A percentile compares a stretch with the other conserved stretches of the same genome.
Evolutionary conservation across 2,888 invertebrate genomes (phyloP).

Genomic region (Agrochola macilenta): DNA sequence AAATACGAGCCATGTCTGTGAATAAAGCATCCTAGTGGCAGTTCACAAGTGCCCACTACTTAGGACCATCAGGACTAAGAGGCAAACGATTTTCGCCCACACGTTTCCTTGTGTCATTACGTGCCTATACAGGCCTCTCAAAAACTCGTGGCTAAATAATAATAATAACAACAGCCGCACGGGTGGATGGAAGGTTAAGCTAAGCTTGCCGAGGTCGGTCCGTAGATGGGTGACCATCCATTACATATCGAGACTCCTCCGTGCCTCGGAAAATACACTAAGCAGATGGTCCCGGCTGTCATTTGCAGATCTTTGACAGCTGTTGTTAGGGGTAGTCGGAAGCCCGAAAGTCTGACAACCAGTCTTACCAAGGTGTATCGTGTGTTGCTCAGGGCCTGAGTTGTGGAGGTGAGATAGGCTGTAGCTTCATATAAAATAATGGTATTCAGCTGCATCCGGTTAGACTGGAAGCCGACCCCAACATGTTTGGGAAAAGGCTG

Average conservation of each 20-base stretch:
- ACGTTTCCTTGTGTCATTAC: constrained; percentile 17
- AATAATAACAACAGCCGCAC: not conserved
- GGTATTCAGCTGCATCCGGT: not conserved
- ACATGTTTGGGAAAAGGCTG: not conserved
- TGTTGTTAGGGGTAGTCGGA: not conserved
- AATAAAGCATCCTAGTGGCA: constrained; percentile 20
- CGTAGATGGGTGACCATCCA: not conserved
- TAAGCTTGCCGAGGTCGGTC: not conserved
- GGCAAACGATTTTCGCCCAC: constrained; percentile 25
- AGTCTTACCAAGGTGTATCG: not conserved
- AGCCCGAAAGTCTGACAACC: not conserved
- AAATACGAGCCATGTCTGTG: not conserved
- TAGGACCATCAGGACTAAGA: not conserved
- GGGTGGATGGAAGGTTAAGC: not conserved
- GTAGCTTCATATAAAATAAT: not conserved
- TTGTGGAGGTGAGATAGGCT: too few relatives aligned
- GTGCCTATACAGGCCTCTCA: not conserved
- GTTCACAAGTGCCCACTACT: constrained; percentile 6
- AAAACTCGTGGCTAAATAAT: not conserved
- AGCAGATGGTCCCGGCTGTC: not conserved
- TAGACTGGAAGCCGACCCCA: not conserved
- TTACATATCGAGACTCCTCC: not conserved
- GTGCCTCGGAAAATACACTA: not conserved
- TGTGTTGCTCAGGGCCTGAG: not conserved
- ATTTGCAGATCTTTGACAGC: too few relatives aligned